These are phyloP conservation scores for Melitaea cinxia DNA, from an alignment of 1,140 invertebrate species.

Conservation along the genomic window DNA sequence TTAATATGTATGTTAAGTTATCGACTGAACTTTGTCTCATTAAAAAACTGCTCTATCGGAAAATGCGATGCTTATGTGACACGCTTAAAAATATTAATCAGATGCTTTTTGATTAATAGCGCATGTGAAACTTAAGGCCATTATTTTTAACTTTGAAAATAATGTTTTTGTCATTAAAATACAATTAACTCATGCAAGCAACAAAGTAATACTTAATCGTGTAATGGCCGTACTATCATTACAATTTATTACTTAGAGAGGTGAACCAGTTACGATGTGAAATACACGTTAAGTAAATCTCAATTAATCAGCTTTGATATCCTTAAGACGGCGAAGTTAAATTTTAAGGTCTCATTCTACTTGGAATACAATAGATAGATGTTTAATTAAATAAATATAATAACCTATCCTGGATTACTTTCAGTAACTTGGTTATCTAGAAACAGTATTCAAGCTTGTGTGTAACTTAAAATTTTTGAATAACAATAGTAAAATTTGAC, in stretches of 20 bases:
- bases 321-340: neutral
- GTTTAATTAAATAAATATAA: too few species aligned
- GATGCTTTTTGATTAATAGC: conserved; percentile 22
- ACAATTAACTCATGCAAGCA: conserved; percentile 31
- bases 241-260: conserved; percentile 5
- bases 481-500: too few species aligned
- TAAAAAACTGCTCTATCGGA: neutral
- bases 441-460: too few species aligned
- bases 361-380: neutral
- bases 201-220: conserved; percentile 31
- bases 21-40: neutral
- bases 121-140: conserved; percentile 22
- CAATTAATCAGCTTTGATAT: neutral
- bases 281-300: conserved; percentile 8
- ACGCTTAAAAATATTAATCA: conserved; percentile 27
- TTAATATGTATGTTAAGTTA: neutral
- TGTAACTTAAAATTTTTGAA: too few species aligned
- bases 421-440: too few species aligned
- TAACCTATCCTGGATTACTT: too few species aligned
- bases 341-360: neutral
- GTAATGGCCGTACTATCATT: conserved; percentile 22
- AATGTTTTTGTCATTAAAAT: conserved; percentile 37
- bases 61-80: conserved; percentile 24
- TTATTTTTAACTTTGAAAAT: conserved; percentile 34
- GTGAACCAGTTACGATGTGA: conserved; percentile 5